Evolutionary conservation across 2,113 vertebrate species (phyloP), one percentile per base, ranked within the genome.

Genomic region (Sinocyclocheilus rhinocerous): DNA sequence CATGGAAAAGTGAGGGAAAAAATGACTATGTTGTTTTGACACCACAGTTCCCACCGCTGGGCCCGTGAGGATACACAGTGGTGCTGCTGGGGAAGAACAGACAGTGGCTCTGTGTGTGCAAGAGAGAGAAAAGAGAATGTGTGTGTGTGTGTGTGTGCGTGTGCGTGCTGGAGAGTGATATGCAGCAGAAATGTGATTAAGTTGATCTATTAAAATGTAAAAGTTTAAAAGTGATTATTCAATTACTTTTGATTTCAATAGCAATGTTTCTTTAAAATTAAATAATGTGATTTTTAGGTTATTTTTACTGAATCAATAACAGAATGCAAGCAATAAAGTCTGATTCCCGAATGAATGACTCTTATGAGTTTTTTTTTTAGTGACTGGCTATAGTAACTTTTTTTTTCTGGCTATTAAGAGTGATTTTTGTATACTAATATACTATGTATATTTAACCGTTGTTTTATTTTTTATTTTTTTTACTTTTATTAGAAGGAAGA

Each of bases 1-100:
- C 88, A 76, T 83, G 79, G 86, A 88, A 81, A 92, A 87, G 88
- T 80, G 85, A 59, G 72, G 33, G 59, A 89, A 59, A 86, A 91
- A 90, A 89, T 90, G 91, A 93, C 92, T 92, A 92, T 93, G 92
- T 92, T 93, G 91, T 93, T 94, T 93, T 93, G 92, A 94, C 92
- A 93, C 87, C 86, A 91, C 86, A 90, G 89, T 92, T 82, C 80
- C 80, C 92, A 89, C 91, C 91, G 88, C 77, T 9, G 86, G 90
- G 91, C 87, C 90, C 89, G 2, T 70, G 91, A 90, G 91, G 86
- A 88, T 84, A 85, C 69, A 78, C 89, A 26, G 48, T 2, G 13
- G 26, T 57, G 57, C 16, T 13, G 78, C 85, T 86, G 87, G 89
- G 88, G 16, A 36, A 72, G 20, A 55, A 22, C 24, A 48, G n/a